Conservation (phyloP, 2,888 invertebrate genomes). For the Heliconius erato region DNA sequence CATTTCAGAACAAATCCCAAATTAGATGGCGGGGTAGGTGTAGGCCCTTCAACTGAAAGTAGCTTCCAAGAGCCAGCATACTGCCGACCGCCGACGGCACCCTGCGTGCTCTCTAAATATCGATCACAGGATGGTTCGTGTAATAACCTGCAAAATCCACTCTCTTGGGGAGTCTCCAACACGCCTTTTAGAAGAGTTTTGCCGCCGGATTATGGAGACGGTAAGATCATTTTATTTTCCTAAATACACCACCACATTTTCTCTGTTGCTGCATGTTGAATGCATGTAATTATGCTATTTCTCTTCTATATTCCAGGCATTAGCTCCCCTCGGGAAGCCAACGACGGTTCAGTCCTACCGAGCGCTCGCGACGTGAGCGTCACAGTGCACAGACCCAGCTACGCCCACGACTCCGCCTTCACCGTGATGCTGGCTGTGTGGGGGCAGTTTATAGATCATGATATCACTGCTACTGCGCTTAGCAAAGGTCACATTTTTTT, state of each 20-base stretch:
- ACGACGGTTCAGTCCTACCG: constrained; percentile 86
- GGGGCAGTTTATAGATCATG: constrained; percentile 96
- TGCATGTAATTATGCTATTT: background rate
- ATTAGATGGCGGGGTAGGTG: constrained; percentile 67
- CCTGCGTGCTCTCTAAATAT: constrained; percentile 84
- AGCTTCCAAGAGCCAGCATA: constrained; percentile 69
- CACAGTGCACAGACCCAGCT: constrained; percentile 90
- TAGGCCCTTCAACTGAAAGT: constrained; percentile 69
- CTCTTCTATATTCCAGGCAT: constrained; percentile 81
- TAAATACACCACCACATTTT: no score
- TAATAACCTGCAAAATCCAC: constrained; percentile 89
- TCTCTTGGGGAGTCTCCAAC: constrained; percentile 89
- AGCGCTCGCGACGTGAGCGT: constrained; percentile 91
- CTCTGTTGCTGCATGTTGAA: no score
- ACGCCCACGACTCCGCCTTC: constrained; percentile 90
- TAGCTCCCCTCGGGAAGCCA: constrained; percentile 87
- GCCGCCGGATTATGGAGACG: constrained; percentile 91
- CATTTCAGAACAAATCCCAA: constrained; percentile 62
- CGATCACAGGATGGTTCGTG: constrained; percentile 91
- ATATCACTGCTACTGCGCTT: constrained; percentile 93
- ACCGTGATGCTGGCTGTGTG: constrained; percentile 95
- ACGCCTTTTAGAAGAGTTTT: constrained; percentile 91
- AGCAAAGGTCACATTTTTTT: constrained; percentile 84
- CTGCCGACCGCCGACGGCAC: constrained; percentile 62
- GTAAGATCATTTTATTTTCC: constrained; percentile 70